Percentiles rank a stretch among this genome's conserved stretches.
Conservation (phyloP, 2,888 invertebrate genomes). For the Portevinia maculata region DNA sequence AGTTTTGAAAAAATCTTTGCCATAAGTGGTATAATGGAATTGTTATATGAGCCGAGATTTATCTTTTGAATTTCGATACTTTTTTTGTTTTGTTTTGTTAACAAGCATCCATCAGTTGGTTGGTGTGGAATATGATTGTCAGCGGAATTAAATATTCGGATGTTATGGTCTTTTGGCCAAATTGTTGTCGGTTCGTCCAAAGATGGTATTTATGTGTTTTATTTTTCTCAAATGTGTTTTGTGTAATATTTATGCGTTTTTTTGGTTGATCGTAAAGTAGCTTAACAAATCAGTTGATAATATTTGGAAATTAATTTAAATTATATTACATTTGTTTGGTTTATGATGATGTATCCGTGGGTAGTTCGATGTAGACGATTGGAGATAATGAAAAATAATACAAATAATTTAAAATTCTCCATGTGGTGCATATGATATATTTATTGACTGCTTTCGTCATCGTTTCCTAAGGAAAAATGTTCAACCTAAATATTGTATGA, state of each 20-base stretch:
- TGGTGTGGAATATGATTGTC: constrained; percentile 13
- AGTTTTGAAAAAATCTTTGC: constrained; percentile 4
- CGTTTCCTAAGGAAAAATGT: too few relatives aligned
- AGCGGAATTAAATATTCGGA: not conserved
- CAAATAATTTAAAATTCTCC: too few relatives aligned
- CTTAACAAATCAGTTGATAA: not conserved
- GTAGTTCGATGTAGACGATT: not conserved
- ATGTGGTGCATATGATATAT: too few relatives aligned
- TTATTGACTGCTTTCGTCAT: too few relatives aligned
- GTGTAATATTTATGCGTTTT: constrained; percentile 18
- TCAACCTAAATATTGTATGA: too few relatives aligned
- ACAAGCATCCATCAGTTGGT: not conserved
- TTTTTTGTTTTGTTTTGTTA: not conserved
- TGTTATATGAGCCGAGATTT: constrained; percentile 5
- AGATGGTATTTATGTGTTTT: constrained; percentile 4
- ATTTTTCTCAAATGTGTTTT: not conserved
- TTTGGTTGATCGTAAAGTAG: constrained; percentile 7
- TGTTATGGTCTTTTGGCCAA: constrained; percentile 29
- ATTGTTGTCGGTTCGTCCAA: constrained; percentile 1
- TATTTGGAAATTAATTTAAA: constrained; percentile 19
- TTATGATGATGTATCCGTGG: not conserved
- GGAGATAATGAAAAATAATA: not conserved
- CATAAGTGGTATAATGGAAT: constrained; percentile 27
- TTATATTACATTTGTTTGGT: not conserved
- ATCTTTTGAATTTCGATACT: constrained; percentile 7